Evolutionary conservation across 1,140 invertebrate genomes (phyloP).

Genomic region (Penaeus indicus): DNA sequence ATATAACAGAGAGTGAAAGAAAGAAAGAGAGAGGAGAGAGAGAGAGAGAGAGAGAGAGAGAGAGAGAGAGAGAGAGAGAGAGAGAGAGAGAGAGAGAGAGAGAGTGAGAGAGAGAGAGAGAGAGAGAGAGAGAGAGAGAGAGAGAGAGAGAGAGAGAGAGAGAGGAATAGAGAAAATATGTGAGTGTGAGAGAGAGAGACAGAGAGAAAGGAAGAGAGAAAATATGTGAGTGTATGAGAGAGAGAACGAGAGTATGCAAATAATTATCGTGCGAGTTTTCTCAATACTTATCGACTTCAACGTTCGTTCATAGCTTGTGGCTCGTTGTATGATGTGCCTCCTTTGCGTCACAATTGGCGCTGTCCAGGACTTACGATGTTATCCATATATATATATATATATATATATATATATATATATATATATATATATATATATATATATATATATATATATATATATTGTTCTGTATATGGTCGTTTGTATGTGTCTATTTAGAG

Average conservation of each 20-base stretch:
- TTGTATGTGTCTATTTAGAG: neutral
- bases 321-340: neutral
- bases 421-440: constrained; percentile 34
- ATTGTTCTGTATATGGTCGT: neutral
- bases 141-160: too few relatives aligned
- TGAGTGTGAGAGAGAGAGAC: constrained; percentile 1
- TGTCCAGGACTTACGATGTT: too few relatives aligned
- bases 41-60: neutral
- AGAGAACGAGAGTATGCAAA: too few relatives aligned
- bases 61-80: constrained; percentile 32
- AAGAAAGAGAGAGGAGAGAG: too few relatives aligned
- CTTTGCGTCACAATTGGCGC: neutral
- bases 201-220: neutral
- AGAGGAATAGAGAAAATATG: constrained; percentile 1
- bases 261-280: neutral
- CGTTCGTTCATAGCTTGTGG: neutral
- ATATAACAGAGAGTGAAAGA: too few relatives aligned
- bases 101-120: neutral
- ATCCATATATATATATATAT: neutral
- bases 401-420: constrained; percentile 32
- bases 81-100: too few relatives aligned
- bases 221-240: too few relatives aligned
- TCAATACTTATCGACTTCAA: neutral
- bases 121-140: constrained; percentile 4
- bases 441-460: constrained; percentile 5